Percentiles rank a stretch among this genome's conserved stretches.
Evolutionary conservation across 2,888 invertebrate species (phyloP).

Genomic region (Brachylomia viminalis): DNA sequence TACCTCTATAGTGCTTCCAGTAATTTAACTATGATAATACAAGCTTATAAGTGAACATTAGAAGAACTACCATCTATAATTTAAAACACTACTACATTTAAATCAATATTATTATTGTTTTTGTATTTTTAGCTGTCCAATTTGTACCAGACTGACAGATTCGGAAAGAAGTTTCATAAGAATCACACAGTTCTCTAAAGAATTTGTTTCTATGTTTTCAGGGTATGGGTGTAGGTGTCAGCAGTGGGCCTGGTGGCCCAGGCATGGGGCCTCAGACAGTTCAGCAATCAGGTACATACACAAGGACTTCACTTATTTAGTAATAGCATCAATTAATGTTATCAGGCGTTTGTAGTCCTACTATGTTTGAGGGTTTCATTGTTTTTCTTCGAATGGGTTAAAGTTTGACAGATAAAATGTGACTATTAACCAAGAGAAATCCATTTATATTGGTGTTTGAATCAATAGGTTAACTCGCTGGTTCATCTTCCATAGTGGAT

Average conservation of each 20-base stretch:
- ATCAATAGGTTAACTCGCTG: background rate
- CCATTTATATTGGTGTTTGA: background rate
- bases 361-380: background rate
- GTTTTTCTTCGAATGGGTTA: background rate
- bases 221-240: conserved; percentile 87
- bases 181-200: background rate
- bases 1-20: too few relatives aligned
- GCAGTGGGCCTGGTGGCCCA: conserved; percentile 75
- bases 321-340: background rate
- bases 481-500: background rate
- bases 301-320: background rate
- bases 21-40: background rate
- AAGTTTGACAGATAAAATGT: background rate
- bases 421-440: background rate
- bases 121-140: background rate
- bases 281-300: conserved; percentile 79
- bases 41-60: background rate
- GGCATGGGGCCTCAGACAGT: conserved; percentile 83
- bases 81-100: background rate
- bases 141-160: background rate
- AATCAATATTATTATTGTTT: too few relatives aligned
- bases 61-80: background rate
- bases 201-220: conserved; percentile 64
- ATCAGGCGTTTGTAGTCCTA: background rate
- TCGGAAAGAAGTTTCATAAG: background rate